Evolutionary conservation across 2,797 vertebrate genomes (phyloP).

Genomic region (Enteromius viviparus): DNA sequence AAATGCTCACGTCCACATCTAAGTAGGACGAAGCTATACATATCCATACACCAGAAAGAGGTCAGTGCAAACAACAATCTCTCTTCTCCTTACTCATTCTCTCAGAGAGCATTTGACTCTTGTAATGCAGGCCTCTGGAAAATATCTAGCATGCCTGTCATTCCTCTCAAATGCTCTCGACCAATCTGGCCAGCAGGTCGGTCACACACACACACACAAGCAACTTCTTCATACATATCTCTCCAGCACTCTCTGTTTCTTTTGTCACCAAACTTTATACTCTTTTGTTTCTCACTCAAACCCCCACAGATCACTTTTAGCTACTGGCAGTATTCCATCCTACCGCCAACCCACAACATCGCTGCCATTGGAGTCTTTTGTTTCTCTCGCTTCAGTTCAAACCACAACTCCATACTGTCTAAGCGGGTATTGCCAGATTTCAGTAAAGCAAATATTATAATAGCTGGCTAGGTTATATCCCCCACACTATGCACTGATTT

Average conservation of each 20-base stretch:
- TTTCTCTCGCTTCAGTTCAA: slow-evolving; percentile 53
- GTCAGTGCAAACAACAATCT: slow-evolving; percentile 22
- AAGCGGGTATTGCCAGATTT: slow-evolving; percentile 53
- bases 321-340: slow-evolving; percentile 41
- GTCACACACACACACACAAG: slow-evolving; percentile 40
- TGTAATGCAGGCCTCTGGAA: slow-evolving; percentile 75
- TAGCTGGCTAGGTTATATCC: slow-evolving; percentile 33
- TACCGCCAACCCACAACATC: slow-evolving; percentile 47
- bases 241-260: slow-evolving; percentile 21
- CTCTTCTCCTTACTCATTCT: slow-evolving; percentile 16
- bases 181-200: slow-evolving; percentile 55
- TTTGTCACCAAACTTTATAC: slow-evolving; percentile 45
- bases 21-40: slow-evolving; percentile 27
- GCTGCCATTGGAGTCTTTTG: slow-evolving; percentile 47
- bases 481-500: slow-evolving; percentile 5
- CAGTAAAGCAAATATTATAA: slow-evolving; percentile 48
- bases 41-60: slow-evolving; percentile 25
- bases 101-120: slow-evolving; percentile 61
- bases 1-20: not conserved
- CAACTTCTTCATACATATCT: slow-evolving; percentile 44
- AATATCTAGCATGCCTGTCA: slow-evolving; percentile 80
- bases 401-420: slow-evolving; percentile 52
- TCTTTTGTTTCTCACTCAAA: slow-evolving; percentile 50
- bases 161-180: slow-evolving; percentile 71
- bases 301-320: slow-evolving; percentile 39